Percentiles rank a stretch among this genome's conserved stretches.
These are phyloP conservation scores for Paedocypris micromegethes DNA, from an alignment of 2,797 vertebrate species.

Conservation along the genomic window DNA sequence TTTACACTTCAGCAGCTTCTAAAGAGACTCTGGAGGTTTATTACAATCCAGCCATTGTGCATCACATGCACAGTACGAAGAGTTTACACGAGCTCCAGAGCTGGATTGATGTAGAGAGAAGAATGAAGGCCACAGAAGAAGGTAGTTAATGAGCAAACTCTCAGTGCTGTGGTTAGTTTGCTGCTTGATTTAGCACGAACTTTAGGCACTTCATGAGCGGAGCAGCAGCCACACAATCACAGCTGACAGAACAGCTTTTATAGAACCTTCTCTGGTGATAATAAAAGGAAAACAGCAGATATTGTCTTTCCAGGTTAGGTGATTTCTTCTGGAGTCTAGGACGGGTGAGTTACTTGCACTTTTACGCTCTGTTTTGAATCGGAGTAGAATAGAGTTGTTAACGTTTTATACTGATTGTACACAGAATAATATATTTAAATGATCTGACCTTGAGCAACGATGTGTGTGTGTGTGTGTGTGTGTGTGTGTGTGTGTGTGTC, in stretches of 20 bases:
- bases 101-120: constrained; percentile 3
- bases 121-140: not conserved
- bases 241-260: not conserved
- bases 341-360: constrained; percentile 18
- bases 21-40: not conserved
- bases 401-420: too few relatives aligned
- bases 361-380: too few relatives aligned
- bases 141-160: constrained; percentile 34
- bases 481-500: not conserved
- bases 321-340: not conserved
- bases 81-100: constrained; percentile 7
- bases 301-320: not conserved
- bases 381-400: too few relatives aligned
- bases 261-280: not conserved
- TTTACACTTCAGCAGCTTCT: not conserved
- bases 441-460: not conserved
- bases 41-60: not conserved
- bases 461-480: not conserved
- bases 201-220: constrained; percentile 53
- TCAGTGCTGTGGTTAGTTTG: constrained; percentile 7
- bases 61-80: constrained; percentile 8
- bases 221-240: constrained; percentile 29
- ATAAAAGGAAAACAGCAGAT: not conserved
- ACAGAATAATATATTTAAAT: too few relatives aligned
- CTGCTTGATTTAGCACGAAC: constrained; percentile 48